Evolutionary conservation across 2,797 vertebrate species (phyloP).

Genomic region (Sardinella longiceps): DNA sequence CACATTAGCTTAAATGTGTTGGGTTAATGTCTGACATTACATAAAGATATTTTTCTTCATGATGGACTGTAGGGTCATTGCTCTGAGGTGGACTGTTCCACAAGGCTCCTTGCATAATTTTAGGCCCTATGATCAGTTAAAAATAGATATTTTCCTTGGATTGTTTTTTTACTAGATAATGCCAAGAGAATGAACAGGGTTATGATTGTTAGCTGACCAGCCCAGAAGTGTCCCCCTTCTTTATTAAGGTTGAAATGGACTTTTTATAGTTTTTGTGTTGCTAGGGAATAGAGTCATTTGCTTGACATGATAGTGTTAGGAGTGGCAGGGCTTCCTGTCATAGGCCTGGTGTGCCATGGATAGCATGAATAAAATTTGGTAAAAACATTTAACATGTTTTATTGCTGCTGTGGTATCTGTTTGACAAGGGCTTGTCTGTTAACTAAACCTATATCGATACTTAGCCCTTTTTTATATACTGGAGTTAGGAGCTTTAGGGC

Average conservation of each 20-base stretch:
- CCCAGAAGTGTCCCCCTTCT: neutral
- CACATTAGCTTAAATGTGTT: too few relatives aligned
- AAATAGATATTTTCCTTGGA: too few relatives aligned
- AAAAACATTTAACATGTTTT: constrained; percentile 45
- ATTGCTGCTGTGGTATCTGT: constrained; percentile 34
- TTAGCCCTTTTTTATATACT: neutral
- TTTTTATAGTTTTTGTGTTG: constrained; percentile 20
- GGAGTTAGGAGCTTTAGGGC: too few relatives aligned
- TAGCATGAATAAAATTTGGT: constrained; percentile 37
- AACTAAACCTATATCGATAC: too few relatives aligned
- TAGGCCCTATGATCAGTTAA: too few relatives aligned
- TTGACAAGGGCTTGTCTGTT: neutral
- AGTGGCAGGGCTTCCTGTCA: constrained; percentile 32
- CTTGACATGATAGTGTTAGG: constrained; percentile 34
- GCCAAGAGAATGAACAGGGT: neutral
- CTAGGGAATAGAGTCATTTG: constrained; percentile 38
- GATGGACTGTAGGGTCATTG: too few relatives aligned
- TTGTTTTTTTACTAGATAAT: neutral
- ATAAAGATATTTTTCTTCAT: too few relatives aligned
- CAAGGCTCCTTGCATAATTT: too few relatives aligned
- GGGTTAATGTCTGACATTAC: too few relatives aligned
- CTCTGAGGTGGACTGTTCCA: too few relatives aligned
- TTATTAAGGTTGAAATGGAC: constrained; percentile 19
- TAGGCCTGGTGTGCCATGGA: constrained; percentile 35
- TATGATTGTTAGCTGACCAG: neutral